Base-by-base conservation (phyloP, 2,888 invertebrate species). In the Nebria brevicollis region DNA sequence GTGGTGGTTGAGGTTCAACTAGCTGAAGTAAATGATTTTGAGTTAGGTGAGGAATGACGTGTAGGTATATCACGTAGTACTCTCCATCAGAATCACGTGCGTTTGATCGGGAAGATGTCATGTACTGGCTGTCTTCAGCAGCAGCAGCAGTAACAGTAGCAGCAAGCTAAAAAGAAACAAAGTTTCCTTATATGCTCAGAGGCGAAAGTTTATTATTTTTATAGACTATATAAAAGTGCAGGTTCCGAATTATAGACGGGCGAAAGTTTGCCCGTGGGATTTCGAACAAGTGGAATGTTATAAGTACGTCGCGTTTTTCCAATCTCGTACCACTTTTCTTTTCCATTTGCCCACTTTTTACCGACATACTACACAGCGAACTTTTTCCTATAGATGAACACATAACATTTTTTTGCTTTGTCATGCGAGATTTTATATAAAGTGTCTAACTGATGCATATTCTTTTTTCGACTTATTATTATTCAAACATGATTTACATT, bases 151-250 rank as follows among this genome's bases (percentile, higher is more conserved):
- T 11, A 34, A 5, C 34, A 5, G 13, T 54, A 54, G 34, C 34
- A 34, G 8, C 54, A 54, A 54, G 13, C 54, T 6, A 54, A 54
- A 20, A 34, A 54, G 54, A 54, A 54, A 54, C 54, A 54, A 54
- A 54, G 54, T 54, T 54, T 54, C 2, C 54, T 20, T 54, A 54
- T 54, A 54, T 54, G 54, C 13, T 54, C 68, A 77, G 41, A 41
- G 43, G 20, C 42, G 70, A 42, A 77, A 77, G 65, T 77, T 72
- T 72, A 77, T 77, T 77, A 77, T 77, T 77, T 77, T 77, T 77
- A 77, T 77, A 72, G 77, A 77, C 64, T 72, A 20, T 77, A 77
- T 77, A 77, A 77, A 77, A 77, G 77, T 77, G 77, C 77, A 77
- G 77, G 43, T 76, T 64, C 65, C 68, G 77, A 77, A 77, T 77